Evolutionary conservation across 2,113 vertebrate species (phyloP).

Genomic region (Pomatorhinus ruficollis): DNA sequence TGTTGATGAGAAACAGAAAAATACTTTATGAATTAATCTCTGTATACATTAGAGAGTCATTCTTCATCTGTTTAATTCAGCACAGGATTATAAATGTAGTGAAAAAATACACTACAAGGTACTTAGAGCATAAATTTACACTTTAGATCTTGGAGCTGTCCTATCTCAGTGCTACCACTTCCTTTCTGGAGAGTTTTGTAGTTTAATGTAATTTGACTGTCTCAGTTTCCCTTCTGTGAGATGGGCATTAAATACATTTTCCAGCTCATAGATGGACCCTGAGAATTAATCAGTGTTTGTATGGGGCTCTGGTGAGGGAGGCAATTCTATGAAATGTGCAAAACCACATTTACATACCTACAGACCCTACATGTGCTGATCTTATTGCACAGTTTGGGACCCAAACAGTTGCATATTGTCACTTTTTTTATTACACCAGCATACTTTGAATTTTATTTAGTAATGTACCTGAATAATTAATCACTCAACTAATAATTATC

Average conservation of each 20-base stretch:
- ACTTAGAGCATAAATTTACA: neutral
- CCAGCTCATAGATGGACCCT: neutral
- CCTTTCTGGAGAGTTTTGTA: neutral
- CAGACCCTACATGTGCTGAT: neutral
- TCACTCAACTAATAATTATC: slow-evolving; percentile 39
- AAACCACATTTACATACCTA: neutral
- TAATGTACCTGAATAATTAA: slow-evolving; percentile 34
- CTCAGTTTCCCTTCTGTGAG: neutral
- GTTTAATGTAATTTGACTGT: neutral
- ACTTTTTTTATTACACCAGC: neutral
- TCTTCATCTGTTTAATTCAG: neutral
- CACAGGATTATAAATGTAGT: neutral
- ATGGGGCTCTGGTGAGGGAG: neutral
- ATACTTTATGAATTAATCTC: neutral
- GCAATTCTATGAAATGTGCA: neutral
- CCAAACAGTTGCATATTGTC: neutral
- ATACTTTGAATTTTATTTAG: neutral
- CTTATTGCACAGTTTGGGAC: neutral
- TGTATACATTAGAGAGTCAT: neutral
- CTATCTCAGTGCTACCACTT: neutral
- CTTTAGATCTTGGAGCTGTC: neutral
- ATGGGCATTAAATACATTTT: neutral
- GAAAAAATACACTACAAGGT: neutral
- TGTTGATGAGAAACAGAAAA: neutral
- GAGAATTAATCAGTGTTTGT: neutral